Percentiles rank a stretch among this genome's conserved stretches.
These are phyloP conservation scores for Bambusicola thoracicus DNA, from an alignment of 2,113 vertebrate species.

Conservation along the genomic window DNA sequence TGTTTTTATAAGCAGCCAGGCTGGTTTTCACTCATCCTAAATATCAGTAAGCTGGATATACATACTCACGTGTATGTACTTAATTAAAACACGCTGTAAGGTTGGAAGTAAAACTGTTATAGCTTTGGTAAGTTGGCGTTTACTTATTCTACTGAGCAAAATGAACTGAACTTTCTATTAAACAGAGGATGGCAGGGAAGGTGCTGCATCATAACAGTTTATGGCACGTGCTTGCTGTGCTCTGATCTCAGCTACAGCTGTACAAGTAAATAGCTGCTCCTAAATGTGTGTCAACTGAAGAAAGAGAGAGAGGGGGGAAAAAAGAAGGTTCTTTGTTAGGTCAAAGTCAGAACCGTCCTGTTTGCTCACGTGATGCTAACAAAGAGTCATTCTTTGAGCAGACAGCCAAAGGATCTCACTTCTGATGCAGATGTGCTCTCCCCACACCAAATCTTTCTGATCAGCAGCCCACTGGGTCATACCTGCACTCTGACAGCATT, in stretches of 20 bases:
- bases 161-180: not conserved
- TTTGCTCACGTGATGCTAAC: not conserved
- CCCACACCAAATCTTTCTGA: not conserved
- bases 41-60: not conserved
- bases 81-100: not conserved
- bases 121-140: not conserved
- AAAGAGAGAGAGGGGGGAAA: not conserved
- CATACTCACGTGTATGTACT: not conserved
- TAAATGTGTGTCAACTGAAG: not conserved
- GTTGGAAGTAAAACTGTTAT: not conserved
- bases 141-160: not conserved
- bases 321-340: not conserved
- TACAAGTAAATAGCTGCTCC: not conserved
- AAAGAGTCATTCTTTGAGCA: not conserved
- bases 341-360: not conserved
- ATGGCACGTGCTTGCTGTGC: not conserved
- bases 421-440: not conserved
- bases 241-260: slow-evolving; percentile 13
- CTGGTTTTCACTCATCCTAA: slow-evolving; percentile 4
- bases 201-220: not conserved
- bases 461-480: not conserved
- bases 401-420: not conserved
- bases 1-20: not conserved
- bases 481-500: not conserved
- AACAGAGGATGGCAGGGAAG: not conserved